Conservation (phyloP, 2,888 invertebrate species). For the Troides oblongomaculatus region DNA sequence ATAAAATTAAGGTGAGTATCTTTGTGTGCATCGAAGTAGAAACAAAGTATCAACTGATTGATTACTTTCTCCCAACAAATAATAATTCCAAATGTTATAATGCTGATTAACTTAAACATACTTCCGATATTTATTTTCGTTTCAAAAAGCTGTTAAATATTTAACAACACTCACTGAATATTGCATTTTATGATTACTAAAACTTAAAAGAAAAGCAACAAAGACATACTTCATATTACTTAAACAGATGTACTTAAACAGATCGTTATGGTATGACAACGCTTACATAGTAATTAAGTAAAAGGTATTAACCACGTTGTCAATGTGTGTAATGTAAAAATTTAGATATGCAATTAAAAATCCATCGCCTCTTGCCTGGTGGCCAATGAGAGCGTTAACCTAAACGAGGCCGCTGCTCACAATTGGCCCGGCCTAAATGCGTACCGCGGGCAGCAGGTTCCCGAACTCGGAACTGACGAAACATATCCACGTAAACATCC, state of each 20-base stretch:
- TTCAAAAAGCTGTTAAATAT: neutral
- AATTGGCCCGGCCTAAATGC: constrained; percentile 58
- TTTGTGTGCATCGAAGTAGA: no score
- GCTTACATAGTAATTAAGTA: no score
- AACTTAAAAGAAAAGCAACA: constrained; percentile 16
- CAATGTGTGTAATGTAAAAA: constrained; percentile 1
- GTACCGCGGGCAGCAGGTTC: constrained; percentile 53
- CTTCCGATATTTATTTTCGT: neutral
- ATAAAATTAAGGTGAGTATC: no score
- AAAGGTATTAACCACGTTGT: neutral
- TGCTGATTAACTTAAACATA: neutral
- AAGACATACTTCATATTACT: neutral
- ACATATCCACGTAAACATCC: constrained; percentile 58
- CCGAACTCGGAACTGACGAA: constrained; percentile 48
- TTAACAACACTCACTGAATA: constrained; percentile 18
- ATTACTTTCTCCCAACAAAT: neutral
- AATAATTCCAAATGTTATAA: neutral
- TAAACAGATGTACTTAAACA: no score
- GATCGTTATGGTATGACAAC: neutral
- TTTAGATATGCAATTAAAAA: constrained; percentile 43
- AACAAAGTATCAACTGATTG: neutral
- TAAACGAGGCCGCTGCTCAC: constrained; percentile 50
- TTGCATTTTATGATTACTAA: constrained; percentile 17
- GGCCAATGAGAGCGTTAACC: constrained; percentile 64
- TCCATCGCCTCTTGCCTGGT: constrained; percentile 48